Conservation (phyloP, 2,797 vertebrate genomes). For the Alcedo quadribrachys region DNA sequence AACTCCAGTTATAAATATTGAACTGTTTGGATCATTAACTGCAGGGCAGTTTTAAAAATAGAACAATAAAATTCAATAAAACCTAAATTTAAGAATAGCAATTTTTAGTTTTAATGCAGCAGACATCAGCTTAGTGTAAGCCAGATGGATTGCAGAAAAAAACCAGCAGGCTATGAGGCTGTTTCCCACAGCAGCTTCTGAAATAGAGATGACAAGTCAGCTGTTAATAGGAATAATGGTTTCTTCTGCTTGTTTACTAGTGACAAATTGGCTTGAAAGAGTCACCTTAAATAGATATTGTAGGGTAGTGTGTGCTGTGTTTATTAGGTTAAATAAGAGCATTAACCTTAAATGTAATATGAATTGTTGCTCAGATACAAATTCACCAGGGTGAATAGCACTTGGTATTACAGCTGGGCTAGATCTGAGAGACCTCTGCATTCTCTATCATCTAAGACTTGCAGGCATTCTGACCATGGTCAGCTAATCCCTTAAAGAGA, state of each 20-base stretch:
- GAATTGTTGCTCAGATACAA: background rate
- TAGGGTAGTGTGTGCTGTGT: background rate
- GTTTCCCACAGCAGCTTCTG: background rate
- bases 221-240: background rate
- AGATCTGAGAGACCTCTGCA: background rate
- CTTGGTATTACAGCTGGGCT: background rate
- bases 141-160: background rate
- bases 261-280: background rate
- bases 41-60: constrained; percentile 50
- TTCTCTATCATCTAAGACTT: background rate
- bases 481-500: background rate
- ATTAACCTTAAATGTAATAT: background rate
- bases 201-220: background rate
- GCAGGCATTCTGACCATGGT: background rate
- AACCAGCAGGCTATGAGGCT: background rate
- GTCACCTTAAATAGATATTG: background rate
- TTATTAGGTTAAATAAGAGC: background rate
- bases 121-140: background rate
- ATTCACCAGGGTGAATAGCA: background rate
- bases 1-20: constrained; percentile 41
- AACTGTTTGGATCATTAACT: constrained; percentile 54
- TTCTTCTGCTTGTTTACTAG: background rate
- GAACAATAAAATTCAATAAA: constrained; percentile 39
- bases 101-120: constrained; percentile 20
- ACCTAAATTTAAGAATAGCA: constrained; percentile 5